phyloP scores from a whole-genome alignment of 2,797 vertebrate genomes.

The Thaleichthys pacificus region DNA sequence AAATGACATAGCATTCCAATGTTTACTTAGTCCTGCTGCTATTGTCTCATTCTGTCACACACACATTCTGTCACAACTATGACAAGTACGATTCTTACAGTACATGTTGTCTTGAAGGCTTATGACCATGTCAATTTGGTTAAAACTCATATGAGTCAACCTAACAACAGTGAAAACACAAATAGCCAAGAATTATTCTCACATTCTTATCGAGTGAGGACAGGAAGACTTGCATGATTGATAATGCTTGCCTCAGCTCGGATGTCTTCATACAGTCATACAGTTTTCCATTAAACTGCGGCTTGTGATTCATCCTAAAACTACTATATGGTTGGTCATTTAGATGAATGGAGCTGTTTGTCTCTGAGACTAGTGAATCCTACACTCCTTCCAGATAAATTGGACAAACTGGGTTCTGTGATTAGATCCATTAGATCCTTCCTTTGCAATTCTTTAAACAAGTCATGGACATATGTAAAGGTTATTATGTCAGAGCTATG shows the following conservation, averaged over 20 bases:
- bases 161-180: neutral
- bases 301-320: slow-evolving; percentile 4
- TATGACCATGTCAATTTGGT: neutral
- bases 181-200: slow-evolving; percentile 9
- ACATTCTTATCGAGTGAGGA: slow-evolving; percentile 18
- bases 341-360: slow-evolving; percentile 21
- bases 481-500: too few relatives aligned
- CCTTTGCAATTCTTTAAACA: too few relatives aligned
- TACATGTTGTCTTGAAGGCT: too few relatives aligned
- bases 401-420: neutral
- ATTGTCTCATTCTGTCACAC: neutral
- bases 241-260: slow-evolving; percentile 7
- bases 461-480: too few relatives aligned
- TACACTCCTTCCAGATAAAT: slow-evolving; percentile 12
- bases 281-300: neutral
- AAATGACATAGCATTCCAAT: neutral
- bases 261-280: neutral
- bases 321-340: neutral
- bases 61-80: too few relatives aligned
- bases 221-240: slow-evolving; percentile 11
- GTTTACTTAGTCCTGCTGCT: neutral
- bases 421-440: too few relatives aligned
- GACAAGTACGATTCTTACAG: neutral
- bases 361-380: neutral
- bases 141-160: neutral